Evolutionary conservation across 2,888 invertebrate species (phyloP).

Genomic region (Dysmachus trigonus): DNA sequence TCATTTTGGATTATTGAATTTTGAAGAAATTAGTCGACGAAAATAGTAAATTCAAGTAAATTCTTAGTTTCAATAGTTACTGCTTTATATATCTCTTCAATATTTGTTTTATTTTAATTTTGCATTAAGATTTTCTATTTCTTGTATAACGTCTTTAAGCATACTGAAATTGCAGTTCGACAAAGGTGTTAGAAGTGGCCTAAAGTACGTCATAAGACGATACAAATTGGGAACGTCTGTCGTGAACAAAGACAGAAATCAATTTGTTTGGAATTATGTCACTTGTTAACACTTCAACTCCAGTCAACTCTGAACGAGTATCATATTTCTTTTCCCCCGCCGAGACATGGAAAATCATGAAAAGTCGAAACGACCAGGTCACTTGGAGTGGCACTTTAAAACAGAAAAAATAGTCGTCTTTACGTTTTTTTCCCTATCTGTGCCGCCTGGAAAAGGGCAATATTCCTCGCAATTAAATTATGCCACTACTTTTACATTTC

Average conservation of each 20-base stretch:
- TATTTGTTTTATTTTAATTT: too few species aligned
- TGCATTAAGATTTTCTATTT: neutral
- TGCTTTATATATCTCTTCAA: too few species aligned
- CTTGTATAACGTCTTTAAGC: neutral
- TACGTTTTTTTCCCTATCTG: neutral
- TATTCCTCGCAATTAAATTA: neutral
- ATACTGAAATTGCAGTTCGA: neutral
- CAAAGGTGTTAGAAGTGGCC: neutral
- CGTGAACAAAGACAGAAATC: neutral
- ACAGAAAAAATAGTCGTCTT: neutral
- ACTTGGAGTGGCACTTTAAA: conserved; percentile 3
- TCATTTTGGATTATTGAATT: too few species aligned
- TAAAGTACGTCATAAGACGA: neutral
- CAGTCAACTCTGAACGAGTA: neutral
- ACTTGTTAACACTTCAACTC: conserved; percentile 6
- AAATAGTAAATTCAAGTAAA: too few species aligned
- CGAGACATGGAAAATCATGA: neutral
- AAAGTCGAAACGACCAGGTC: neutral
- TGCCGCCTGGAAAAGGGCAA: neutral
- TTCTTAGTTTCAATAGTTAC: too few species aligned
- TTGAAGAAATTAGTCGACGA: too few species aligned
- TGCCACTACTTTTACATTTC: neutral
- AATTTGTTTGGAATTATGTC: conserved; percentile 6
- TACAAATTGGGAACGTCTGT: neutral
- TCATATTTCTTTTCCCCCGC: neutral